Base-by-base conservation (phyloP, 2,113 vertebrate genomes). In the Budorcas taxicolor region DNA sequence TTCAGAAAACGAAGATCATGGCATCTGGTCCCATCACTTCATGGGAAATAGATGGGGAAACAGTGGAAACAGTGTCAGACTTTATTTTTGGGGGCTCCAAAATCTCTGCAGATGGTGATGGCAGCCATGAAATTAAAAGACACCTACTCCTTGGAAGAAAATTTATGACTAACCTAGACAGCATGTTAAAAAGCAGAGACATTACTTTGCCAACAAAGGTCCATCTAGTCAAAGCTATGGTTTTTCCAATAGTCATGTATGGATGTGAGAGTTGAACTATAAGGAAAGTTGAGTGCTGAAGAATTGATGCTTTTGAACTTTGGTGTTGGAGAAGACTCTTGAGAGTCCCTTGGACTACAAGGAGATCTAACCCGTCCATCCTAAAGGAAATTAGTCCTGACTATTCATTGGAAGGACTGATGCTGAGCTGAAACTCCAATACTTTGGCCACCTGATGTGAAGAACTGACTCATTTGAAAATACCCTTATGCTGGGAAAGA, bases 251-350 rank as follows among this genome's bases (percentile, higher is more conserved):
- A 36, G 64, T 67, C 33, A 36, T 36, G 17, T 67, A 67, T 11
- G 13, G 33, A 67, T 67, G 64, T 67, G 33, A n/a, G 64, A 21
- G 4, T 36, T 21, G 9, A 9, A 36, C n/a, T 36, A 36, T 71
- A 36, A 21, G 1, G 17, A 71, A 71, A 71, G 64, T 0, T 71
- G 17, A 21, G n/a, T 0, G 1, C n/a, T 0, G 2, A 71, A 71
- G 19, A 71, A 71, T 23, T 36, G n/a, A 36, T 71, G n/a, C 19
- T 36, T 71, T 71, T 71, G n/a, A 36, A 36, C 67, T 36, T 2
- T 36, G 19, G 67, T 71, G 19, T 23, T 36, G 19, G 17, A 36
- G 2, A 71, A 40, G n/a, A 71, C n/a, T 36, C 8, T 36, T 36
- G 19, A 36, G 9, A 23, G 67, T 23, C 67, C 67, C n/a, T 71